Evolutionary conservation across 2,113 vertebrate species (phyloP).

Genomic region (Hystrix brachyura): DNA sequence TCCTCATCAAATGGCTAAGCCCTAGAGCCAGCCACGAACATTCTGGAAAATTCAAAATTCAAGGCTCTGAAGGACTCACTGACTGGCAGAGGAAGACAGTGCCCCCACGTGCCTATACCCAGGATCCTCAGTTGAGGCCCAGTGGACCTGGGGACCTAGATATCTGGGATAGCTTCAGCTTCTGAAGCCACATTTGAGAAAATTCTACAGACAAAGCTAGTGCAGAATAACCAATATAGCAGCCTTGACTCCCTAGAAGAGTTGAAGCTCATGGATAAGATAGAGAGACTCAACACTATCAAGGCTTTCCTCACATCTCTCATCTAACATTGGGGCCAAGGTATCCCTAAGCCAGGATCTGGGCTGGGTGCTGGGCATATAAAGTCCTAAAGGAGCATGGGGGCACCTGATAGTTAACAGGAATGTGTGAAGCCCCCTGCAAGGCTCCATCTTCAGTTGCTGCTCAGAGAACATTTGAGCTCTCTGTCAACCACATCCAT

Average conservation of each 20-base stretch:
- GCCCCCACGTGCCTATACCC: not conserved
- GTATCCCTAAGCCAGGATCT: not conserved
- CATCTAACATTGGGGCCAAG: not conserved
- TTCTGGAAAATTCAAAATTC: no score
- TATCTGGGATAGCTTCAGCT: not conserved
- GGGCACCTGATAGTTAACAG: not conserved
- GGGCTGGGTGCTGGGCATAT: not conserved
- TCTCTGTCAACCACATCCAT: not conserved
- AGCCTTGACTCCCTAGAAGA: not conserved
- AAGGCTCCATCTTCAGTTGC: not conserved
- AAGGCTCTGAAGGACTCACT: no score
- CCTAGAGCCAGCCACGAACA: no score
- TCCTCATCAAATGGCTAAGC: no score
- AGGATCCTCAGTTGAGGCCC: not conserved
- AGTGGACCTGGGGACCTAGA: not conserved
- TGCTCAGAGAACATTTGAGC: not conserved
- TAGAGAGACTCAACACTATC: not conserved
- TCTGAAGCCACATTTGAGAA: not conserved
- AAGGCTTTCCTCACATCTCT: not conserved
- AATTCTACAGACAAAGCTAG: no score
- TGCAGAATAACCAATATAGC: not conserved
- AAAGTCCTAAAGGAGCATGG: not conserved
- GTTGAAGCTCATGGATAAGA: no score
- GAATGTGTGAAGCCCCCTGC: not conserved
- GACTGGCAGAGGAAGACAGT: no score